These are phyloP conservation scores for Caenorhabditis wallacei DNA, from an alignment of 2,888 invertebrate genomes.

Conservation along the genomic window DNA sequence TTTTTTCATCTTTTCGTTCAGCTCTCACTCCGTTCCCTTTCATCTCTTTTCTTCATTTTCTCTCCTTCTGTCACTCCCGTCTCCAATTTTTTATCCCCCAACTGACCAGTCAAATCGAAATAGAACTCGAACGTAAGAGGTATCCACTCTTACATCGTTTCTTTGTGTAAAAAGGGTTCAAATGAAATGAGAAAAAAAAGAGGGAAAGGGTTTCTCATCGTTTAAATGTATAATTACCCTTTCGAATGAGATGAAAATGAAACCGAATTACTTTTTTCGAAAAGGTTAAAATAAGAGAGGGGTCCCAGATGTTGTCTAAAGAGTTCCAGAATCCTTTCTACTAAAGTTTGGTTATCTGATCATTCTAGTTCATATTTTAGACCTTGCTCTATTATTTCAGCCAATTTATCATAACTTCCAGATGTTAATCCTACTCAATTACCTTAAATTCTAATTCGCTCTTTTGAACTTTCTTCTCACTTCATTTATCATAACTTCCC, in stretches of 20 bases:
- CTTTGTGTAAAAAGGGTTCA: slow-evolving; percentile 24
- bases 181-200: slow-evolving; percentile 43
- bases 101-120: slow-evolving; percentile 29
- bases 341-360: too few species aligned
- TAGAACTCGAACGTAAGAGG: slow-evolving; percentile 6
- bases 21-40: slow-evolving; percentile 15
- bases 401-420: too few species aligned
- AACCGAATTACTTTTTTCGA: slow-evolving; percentile 41
- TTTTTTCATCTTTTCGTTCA: neutral
- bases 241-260: slow-evolving; percentile 16
- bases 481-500: neutral
- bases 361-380: too few species aligned
- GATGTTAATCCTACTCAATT: too few species aligned
- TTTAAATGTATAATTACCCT: slow-evolving; percentile 52
- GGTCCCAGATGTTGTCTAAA: slow-evolving; percentile 10
- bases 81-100: slow-evolving; percentile 21
- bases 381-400: too few species aligned
- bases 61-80: neutral
- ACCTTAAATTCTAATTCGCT: too few species aligned
- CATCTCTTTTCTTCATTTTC: neutral
- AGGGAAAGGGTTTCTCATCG: slow-evolving; percentile 56
- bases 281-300: slow-evolving; percentile 4
- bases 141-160: slow-evolving; percentile 9
- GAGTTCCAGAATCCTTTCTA: too few species aligned
- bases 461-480: neutral